phyloP scores from a whole-genome alignment of 2,797 vertebrate genomes.

The Galagoides demidoff region DNA sequence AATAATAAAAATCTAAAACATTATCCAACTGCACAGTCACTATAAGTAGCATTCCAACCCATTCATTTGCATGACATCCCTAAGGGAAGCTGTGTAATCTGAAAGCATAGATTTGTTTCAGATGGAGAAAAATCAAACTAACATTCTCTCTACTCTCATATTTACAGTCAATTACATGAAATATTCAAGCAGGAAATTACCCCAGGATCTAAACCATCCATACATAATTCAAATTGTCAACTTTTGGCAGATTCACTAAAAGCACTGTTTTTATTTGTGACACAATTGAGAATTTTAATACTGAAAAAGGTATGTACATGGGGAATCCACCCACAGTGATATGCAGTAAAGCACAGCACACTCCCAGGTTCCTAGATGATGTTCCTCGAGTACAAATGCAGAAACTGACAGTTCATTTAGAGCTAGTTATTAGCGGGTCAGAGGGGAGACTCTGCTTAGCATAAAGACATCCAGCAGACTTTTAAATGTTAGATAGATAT shows the following conservation, averaged over 20 bases:
- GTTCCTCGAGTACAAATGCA: neutral
- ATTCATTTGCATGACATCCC: slow-evolving; percentile 19
- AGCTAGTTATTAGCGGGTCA: slow-evolving; percentile 32
- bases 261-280: slow-evolving; percentile 56
- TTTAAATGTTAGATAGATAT: slow-evolving; percentile 7
- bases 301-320: neutral
- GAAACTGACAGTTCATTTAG: neutral
- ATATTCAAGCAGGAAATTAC: slow-evolving; percentile 66
- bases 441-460: neutral
- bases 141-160: slow-evolving; percentile 46
- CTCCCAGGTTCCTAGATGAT: neutral
- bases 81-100: neutral
- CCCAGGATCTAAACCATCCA: slow-evolving; percentile 55
- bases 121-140: slow-evolving; percentile 35
- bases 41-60: neutral
- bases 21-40: neutral
- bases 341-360: neutral
- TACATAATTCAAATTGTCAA: slow-evolving; percentile 69
- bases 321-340: neutral
- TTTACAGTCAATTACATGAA: slow-evolving; percentile 67
- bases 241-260: slow-evolving; percentile 38
- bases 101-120: slow-evolving; percentile 45
- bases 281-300: slow-evolving; percentile 53
- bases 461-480: slow-evolving; percentile 10
- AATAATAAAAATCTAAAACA: slow-evolving; percentile 39